Evolutionary conservation across 1,140 invertebrate genomes (phyloP).

Genomic region (Polypedilum vanderplanki): DNA sequence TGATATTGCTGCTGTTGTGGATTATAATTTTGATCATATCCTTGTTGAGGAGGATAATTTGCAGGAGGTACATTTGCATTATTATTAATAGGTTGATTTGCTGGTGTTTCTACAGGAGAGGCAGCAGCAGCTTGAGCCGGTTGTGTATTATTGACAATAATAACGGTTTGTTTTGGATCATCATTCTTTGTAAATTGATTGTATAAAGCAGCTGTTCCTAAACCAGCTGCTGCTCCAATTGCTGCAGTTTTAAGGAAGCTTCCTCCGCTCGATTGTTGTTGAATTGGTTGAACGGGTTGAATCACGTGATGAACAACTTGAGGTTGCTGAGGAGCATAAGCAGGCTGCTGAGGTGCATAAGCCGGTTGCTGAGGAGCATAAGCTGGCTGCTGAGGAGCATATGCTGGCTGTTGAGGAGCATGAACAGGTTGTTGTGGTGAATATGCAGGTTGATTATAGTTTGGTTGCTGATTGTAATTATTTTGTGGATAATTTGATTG

Average conservation of each 20-base stretch:
- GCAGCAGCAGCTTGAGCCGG: not conserved
- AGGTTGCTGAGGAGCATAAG: not conserved
- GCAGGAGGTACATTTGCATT: not conserved
- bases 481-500: not conserved
- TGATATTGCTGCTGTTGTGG: not conserved
- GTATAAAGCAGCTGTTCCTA: not conserved
- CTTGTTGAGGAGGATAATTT: not conserved
- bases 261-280: conserved; percentile 16
- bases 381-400: not conserved
- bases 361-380: not conserved
- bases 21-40: not conserved
- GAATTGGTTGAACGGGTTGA: not conserved
- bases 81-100: not conserved
- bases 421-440: not conserved
- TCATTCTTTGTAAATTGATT: not conserved
- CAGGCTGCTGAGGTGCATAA: not conserved
- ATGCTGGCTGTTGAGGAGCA: not conserved
- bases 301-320: not conserved
- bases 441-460: not conserved
- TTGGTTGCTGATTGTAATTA: not conserved
- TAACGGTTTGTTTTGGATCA: not conserved
- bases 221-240: not conserved
- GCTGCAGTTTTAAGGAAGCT: not conserved
- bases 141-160: conserved; percentile 1
- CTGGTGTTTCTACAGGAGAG: not conserved